A percentile compares a stretch with the other conserved stretches of the same genome.
Conservation (phyloP, 2,888 invertebrate genomes). For the Andrena marginata region DNA sequence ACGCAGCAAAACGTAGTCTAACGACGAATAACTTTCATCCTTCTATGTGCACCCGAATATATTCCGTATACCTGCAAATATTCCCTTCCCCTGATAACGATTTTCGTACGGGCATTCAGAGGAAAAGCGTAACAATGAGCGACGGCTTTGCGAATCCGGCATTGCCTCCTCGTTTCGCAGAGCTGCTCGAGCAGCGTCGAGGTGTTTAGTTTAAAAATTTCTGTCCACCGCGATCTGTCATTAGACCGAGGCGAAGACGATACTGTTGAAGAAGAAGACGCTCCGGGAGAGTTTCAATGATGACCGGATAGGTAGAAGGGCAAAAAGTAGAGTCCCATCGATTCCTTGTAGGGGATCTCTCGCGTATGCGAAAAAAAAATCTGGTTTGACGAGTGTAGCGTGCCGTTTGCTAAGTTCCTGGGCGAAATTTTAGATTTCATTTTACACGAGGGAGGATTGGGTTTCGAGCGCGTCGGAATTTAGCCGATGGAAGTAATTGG, state of each 20-base stretch:
- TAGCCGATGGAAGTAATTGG: conserved; percentile 49
- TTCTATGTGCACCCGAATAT: conserved; percentile 25
- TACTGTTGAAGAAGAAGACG: neutral
- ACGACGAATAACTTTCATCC: conserved; percentile 37
- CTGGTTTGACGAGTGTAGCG: conserved; percentile 32
- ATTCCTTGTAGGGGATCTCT: neutral
- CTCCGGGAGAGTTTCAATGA: neutral
- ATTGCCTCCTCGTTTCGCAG: neutral
- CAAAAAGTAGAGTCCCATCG: neutral
- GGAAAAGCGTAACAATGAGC: neutral
- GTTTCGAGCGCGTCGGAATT: conserved; percentile 48
- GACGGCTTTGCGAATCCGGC: neutral
- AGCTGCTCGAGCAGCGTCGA: neutral
- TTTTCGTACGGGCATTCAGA: neutral
- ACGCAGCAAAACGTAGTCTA: conserved; percentile 14
- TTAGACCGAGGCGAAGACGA: neutral
- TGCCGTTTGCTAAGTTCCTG: conserved; percentile 26
- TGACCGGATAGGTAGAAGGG: neutral
- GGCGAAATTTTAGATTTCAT: conserved; percentile 65
- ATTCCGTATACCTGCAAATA: conserved; percentile 1
- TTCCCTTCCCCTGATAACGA: conserved; percentile 6
- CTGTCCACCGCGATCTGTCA: neutral
- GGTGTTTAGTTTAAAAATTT: neutral
- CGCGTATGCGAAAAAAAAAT: conserved; percentile 8
- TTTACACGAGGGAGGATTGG: conserved; percentile 37